Evolutionary conservation across 2,797 vertebrate genomes (phyloP), one percentile per base, ranked within the genome.

Genomic region (Pipistrellus pipistrellus): DNA sequence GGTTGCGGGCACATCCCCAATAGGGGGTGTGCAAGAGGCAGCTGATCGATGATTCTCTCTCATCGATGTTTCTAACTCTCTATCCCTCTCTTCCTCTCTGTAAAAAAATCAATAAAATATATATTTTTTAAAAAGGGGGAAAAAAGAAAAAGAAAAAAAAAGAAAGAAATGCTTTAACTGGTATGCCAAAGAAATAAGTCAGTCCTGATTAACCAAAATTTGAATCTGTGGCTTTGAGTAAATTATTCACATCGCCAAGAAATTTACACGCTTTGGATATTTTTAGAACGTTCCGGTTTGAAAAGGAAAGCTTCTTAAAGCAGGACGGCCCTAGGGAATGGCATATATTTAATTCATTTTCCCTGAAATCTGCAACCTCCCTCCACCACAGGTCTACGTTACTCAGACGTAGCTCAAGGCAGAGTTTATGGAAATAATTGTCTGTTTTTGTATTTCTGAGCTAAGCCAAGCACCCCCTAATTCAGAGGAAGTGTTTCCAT

Each of bases 161-260:
- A n/a, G 35, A 35, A 38, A 38, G 38, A 38, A 95, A 78, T n/a
- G 32, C 46, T 32, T 86, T 64, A 77, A 20, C 62, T 46, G n/a
- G 10, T 76, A 3, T 68, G 44, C 80, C 46, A 76, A 86, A 94
- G 35, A 94, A 94, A 80, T 76, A 89, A 94, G 32, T 14, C 35
- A 75, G 27, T 64, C 14, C 64, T 53, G 17, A 69, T 53, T 68
- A 85, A 23, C 3, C 20, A 44, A 90, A 91, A 23, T 85, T 20
- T 27, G 17, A 91, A 32, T 14, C 17, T 25, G 0, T 48, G 64
- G 14, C 35, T 87, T 71, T 87, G 11, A 84, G 2, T 83, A 53
- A 53, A 81, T 57, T 88, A 73, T 64, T 87, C 38, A 77, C 69
- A 32, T 84, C 73, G 55, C 9, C 51, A 13, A 89, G 41, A 14